Conservation (phyloP, 1,140 invertebrate species). For the Trichonephila inaurata region DNA sequence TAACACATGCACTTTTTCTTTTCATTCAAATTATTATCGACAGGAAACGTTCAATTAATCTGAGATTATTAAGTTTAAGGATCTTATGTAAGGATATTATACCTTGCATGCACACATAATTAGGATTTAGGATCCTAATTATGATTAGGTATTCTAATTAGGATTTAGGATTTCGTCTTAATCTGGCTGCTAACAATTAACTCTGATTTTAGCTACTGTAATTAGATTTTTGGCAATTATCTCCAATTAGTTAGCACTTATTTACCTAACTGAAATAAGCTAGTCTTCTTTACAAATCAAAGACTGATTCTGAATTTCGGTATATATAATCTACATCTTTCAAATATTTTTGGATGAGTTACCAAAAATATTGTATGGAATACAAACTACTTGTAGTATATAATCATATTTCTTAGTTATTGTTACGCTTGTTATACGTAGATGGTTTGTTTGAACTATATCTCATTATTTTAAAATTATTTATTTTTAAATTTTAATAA, state of each 20-base stretch:
- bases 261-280: neutral
- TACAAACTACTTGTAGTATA: too few species aligned
- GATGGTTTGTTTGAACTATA: too few species aligned
- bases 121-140: neutral
- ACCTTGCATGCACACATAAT: neutral
- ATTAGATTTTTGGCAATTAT: neutral
- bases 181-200: neutral
- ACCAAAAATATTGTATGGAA: neutral
- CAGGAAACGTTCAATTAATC: neutral
- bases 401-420: too few species aligned
- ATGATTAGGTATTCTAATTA: too few species aligned
- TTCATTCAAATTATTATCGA: neutral
- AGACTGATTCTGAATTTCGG: neutral
- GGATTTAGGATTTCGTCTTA: neutral
- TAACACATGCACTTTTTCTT: neutral
- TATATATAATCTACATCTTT: neutral
- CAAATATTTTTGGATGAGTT: neutral
- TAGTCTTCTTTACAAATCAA: neutral
- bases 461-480: too few species aligned
- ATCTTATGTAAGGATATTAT: neutral
- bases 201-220: neutral
- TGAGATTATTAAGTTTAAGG: neutral
- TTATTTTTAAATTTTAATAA: too few species aligned
- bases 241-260: conserved; percentile 4
- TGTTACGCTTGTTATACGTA: too few species aligned